Evolutionary conservation across 2,113 vertebrate species (phyloP).

Genomic region (Hylia prasina): DNA sequence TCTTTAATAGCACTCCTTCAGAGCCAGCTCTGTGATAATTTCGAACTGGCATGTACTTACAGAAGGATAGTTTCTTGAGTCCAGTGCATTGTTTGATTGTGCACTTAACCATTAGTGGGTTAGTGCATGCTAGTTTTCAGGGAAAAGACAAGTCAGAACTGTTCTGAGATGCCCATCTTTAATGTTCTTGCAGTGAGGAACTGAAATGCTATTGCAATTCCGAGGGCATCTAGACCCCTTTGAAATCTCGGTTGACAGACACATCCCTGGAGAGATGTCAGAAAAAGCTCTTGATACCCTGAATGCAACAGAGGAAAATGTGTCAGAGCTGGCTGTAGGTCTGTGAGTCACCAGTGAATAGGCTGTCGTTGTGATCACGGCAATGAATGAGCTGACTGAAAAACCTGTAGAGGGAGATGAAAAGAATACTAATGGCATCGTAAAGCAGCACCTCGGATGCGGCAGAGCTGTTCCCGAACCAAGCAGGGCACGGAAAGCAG

Average conservation of each 20-base stretch:
- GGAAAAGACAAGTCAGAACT: neutral
- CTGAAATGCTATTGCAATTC: neutral
- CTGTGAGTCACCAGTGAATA: neutral
- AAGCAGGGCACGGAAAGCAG: neutral
- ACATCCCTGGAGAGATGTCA: neutral
- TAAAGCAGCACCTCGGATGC: neutral
- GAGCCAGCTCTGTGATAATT: neutral
- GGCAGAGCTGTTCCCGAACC: neutral
- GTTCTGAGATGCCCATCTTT: neutral
- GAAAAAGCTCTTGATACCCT: neutral
- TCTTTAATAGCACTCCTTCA: neutral
- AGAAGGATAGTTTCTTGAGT: neutral
- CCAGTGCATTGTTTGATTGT: neutral
- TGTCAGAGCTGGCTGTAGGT: neutral
- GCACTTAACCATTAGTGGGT: neutral
- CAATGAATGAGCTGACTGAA: neutral
- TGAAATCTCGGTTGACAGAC: neutral
- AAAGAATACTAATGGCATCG: neutral
- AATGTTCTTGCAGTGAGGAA: neutral
- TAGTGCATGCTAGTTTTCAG: neutral
- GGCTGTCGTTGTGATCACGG: neutral
- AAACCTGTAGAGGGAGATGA: neutral
- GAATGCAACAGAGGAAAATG: neutral
- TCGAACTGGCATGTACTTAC: neutral
- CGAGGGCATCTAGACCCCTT: neutral